phyloP scores from a whole-genome alignment of 2,113 vertebrate genomes.

The Excalfactoria chinensis region DNA sequence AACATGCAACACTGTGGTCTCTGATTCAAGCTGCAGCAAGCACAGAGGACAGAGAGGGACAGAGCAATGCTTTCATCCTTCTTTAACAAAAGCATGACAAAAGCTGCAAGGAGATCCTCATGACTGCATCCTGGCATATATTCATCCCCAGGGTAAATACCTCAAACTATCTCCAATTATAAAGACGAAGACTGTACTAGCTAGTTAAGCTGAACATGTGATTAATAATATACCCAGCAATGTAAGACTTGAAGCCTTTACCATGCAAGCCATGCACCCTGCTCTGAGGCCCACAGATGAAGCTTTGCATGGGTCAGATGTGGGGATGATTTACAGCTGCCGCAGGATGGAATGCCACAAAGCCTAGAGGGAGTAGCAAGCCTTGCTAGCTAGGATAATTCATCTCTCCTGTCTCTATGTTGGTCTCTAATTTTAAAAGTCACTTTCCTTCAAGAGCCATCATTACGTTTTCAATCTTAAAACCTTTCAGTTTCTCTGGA shows the following conservation, averaged over 20 bases:
- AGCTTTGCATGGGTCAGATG: neutral
- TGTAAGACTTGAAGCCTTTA: neutral
- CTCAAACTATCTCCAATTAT: neutral
- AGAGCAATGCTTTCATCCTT: neutral
- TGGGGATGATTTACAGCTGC: neutral
- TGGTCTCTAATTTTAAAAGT: slow-evolving; percentile 22
- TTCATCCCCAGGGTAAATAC: neutral
- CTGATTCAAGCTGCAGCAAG: neutral
- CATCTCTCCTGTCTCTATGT: neutral
- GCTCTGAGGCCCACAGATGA: neutral
- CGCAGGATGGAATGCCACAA: neutral
- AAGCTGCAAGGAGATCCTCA: neutral
- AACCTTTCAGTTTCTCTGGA: neutral
- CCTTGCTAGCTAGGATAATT: neutral
- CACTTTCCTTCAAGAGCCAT: neutral
- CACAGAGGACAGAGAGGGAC: neutral
- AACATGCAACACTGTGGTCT: fast-evolving
- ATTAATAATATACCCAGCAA: slow-evolving; percentile 8
- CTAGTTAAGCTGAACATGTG: neutral
- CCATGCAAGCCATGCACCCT: fast-evolving
- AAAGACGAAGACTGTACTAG: neutral
- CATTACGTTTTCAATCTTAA: slow-evolving; percentile 36
- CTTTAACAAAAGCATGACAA: neutral
- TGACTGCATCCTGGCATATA: neutral
- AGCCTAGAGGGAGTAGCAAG: neutral